Base-by-base conservation (phyloP, 2,797 vertebrate species). In the Lagocephalus sceleratus region DNA sequence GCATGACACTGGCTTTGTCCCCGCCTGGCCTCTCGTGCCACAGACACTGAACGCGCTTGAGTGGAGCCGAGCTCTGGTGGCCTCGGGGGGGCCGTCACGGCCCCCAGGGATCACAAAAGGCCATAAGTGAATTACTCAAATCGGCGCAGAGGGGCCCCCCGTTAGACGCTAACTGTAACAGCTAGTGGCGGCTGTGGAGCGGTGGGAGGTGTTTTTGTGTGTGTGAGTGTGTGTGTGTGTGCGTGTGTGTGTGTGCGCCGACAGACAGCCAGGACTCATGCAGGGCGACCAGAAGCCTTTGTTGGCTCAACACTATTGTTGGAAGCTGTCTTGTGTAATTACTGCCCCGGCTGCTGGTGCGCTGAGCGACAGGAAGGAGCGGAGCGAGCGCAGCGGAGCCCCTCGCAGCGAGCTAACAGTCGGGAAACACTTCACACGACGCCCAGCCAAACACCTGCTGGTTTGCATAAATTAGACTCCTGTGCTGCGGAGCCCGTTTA, bases 251-350 rank as follows among this genome's bases (percentile, higher is more conserved):
- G 65, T 49, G 69, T 83, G 83, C 76, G 78, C 79, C 82, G 85
- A 86, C 63, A 66, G 81, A 80, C 75, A 75, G 81, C 57, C 69
- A 45, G 71, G 78, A 76, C 78, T 79, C 80, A 75, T 75, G 81
- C 72, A 56, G 79, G 51, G 76, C 65, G 81, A 81, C 82, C 75
- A 79, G 78, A 71, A 81, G 85, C 68, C 85, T 86, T 87, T 89
- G 88, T 89, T 89, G 86, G 87, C 66, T 81, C 84, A 89, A 88
- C 86, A 88, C 78, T 73, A 88, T 87, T 88, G 87, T 90, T 84
- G 82, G 84, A 75, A 75, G 73, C 78, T 88, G 87, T 88, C 87
- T 71, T 48, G 55, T 78, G 76, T 76, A 72, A 88, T 89, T 78
- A 88, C 73, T 57, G 82, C 86, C 85, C 87, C 65, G n/a, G 73